A percentile compares a stretch with the other conserved stretches of the same genome.
Conservation (phyloP, 1,140 invertebrate species). For the Rhagoletis pomonella region DNA sequence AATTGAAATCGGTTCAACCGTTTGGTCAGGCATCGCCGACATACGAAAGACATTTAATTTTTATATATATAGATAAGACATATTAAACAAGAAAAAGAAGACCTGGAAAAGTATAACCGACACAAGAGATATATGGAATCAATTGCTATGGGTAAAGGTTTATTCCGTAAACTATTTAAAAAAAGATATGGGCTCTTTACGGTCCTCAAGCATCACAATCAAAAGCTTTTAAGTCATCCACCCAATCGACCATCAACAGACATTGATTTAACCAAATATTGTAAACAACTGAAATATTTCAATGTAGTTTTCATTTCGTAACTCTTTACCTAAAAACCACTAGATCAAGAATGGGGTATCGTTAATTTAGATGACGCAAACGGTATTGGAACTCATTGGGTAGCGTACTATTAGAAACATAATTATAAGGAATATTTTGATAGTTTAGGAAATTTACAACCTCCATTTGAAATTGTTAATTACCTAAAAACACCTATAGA, state of each 20-base stretch:
- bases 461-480: not conserved
- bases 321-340: slow-evolving; percentile 57
- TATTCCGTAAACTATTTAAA: slow-evolving; percentile 67
- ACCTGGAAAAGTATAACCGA: slow-evolving; percentile 58
- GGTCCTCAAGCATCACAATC: not conserved
- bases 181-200: slow-evolving; percentile 59
- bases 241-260: slow-evolving; percentile 52
- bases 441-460: slow-evolving; percentile 46
- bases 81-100: slow-evolving; percentile 61
- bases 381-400: slow-evolving; percentile 69
- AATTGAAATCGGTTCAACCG: too few relatives aligned
- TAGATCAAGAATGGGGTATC: slow-evolving; percentile 65
- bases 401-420: slow-evolving; percentile 65
- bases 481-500: slow-evolving; percentile 16
- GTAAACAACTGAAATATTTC: slow-evolving; percentile 45
- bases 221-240: slow-evolving; percentile 56
- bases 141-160: slow-evolving; percentile 65
- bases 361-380: slow-evolving; percentile 66
- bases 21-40: too few relatives aligned
- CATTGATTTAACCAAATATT: slow-evolving; percentile 41
- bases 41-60: too few relatives aligned
- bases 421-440: slow-evolving; percentile 50
- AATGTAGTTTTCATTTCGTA: slow-evolving; percentile 56
- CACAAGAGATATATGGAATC: slow-evolving; percentile 59
- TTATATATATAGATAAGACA: too few relatives aligned